Conservation (phyloP, 2,888 invertebrate genomes). For the Synanthedon formicaeformis region DNA sequence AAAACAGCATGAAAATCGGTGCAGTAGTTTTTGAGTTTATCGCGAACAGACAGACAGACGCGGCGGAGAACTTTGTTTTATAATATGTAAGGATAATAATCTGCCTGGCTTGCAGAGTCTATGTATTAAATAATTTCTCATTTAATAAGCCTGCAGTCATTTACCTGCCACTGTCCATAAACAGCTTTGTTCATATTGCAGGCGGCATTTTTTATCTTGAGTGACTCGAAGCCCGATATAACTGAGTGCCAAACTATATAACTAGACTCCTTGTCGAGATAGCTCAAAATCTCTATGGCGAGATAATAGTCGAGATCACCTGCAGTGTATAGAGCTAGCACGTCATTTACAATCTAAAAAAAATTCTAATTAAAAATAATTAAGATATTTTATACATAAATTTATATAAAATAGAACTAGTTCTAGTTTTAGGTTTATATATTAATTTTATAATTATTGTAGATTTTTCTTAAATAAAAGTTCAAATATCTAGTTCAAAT, state of each 20-base stretch:
- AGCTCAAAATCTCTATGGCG: slow-evolving; percentile 38
- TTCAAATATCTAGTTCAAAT: background rate
- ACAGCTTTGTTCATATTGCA: slow-evolving; percentile 36
- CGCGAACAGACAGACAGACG: no score
- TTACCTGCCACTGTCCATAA: slow-evolving; percentile 54
- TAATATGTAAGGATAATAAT: no score
- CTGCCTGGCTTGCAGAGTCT: no score
- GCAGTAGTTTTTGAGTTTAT: no score
- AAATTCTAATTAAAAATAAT: background rate
- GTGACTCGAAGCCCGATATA: slow-evolving; percentile 35
- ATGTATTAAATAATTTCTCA: no score
- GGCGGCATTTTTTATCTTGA: slow-evolving; percentile 31
- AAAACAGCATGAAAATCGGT: no score
- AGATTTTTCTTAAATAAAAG: no score
- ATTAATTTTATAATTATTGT: background rate
- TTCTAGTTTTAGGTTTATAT: background rate
- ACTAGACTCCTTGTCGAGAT: slow-evolving; percentile 40
- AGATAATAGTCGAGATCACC: slow-evolving; percentile 33
- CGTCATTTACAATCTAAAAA: slow-evolving; percentile 50
- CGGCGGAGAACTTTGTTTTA: no score
- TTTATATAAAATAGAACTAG: no score
- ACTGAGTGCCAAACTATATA: slow-evolving; percentile 47
- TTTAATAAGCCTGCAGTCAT: background rate
- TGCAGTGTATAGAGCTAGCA: slow-evolving; percentile 49
- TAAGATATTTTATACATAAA: no score